A percentile compares a stretch with the other conserved stretches of the same genome.
These are phyloP conservation scores for Eudasyphora cyanicolor DNA, from an alignment of 2,888 invertebrate species.

Conservation along the genomic window DNA sequence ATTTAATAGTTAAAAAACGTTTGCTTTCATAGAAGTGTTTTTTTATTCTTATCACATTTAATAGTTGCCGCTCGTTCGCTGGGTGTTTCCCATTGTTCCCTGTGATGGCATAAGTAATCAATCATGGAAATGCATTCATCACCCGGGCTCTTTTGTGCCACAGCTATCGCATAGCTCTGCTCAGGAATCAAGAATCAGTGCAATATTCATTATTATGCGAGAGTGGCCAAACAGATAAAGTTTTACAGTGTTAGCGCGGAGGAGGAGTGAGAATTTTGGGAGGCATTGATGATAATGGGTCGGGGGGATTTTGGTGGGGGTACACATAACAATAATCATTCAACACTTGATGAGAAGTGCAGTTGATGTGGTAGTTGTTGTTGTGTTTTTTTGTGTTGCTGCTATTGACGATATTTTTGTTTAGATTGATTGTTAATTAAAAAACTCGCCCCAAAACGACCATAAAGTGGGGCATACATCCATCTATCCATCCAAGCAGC, in stretches of 20 bases:
- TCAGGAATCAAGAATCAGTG: background rate
- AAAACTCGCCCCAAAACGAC: slow-evolving; percentile 44
- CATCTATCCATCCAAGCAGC: background rate
- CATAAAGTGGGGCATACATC: slow-evolving; percentile 48
- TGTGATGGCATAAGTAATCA: background rate
- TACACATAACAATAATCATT: slow-evolving; percentile 54
- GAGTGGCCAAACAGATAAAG: too few relatives aligned
- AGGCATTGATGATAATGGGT: background rate
- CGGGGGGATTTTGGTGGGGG: background rate
- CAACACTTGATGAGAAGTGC: slow-evolving; percentile 55
- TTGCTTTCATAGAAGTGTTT: too few relatives aligned
- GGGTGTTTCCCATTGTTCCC: background rate
- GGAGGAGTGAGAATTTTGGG: background rate
- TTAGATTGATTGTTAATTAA: slow-evolving; percentile 63
- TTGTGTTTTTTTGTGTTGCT: slow-evolving; percentile 39
- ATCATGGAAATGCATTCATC: slow-evolving; percentile 28
- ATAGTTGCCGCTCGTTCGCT: too few relatives aligned
- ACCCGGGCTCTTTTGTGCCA: background rate
- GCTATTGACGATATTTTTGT: slow-evolving; percentile 20
- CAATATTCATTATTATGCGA: slow-evolving; percentile 10
- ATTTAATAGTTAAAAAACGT: too few relatives aligned
- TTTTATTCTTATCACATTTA: too few relatives aligned
- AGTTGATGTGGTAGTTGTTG: slow-evolving; percentile 44
- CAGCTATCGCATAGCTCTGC: background rate
- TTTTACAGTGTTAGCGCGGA: too few relatives aligned